Base-by-base conservation (phyloP, 2,797 vertebrate species). In the Phoebastria nigripes region DNA sequence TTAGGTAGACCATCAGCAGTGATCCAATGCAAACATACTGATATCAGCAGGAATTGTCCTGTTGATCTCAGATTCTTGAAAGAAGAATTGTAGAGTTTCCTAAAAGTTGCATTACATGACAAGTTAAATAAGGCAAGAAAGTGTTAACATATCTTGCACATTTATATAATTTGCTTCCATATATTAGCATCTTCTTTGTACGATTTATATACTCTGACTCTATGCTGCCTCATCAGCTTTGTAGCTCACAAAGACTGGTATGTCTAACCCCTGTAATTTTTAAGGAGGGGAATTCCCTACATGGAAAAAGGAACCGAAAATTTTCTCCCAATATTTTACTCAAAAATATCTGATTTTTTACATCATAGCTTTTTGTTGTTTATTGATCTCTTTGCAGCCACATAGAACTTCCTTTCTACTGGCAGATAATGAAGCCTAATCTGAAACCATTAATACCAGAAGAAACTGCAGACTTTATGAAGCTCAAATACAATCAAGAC, bases 381-480 rank as follows among this genome's bases (percentile, higher is more conserved):
- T 58, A 6, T 37, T 81, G 25, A 67, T 62, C 55, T 88, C 55
- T 80, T 82, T 91, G 74, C 94, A 99, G 99, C 69, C 98, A 98
- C 1, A 54, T 99, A 97, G 98, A 99, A 91, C 97, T 99, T 96
- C 97, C 98, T 24, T 99, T 99, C 97, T 98, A 98, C 95, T 99
- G 99, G 99, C 98, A 98, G 97, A 98, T 99, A 93, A 95, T 98
- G 98, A 98, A 98, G 86, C 99, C 99, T 92, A 98, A 99, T 94
- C 90, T 99, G 93, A 96, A 96, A 82, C 93, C 96, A 24, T 84
- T 98, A 28, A 92, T 98, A 79, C 97, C 98, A 5, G 98, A 97
- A 83, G 98, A 98, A 94, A 76, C 39, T 46, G 93, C 79, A 26
- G 96, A 97, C 52, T 58, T 87, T 4, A 89, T 85, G 11, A 87